A percentile compares a stretch with the other conserved stretches of the same genome.
phyloP scores from a whole-genome alignment of 2,797 vertebrate species.

The Tauraco hartlaubi region DNA sequence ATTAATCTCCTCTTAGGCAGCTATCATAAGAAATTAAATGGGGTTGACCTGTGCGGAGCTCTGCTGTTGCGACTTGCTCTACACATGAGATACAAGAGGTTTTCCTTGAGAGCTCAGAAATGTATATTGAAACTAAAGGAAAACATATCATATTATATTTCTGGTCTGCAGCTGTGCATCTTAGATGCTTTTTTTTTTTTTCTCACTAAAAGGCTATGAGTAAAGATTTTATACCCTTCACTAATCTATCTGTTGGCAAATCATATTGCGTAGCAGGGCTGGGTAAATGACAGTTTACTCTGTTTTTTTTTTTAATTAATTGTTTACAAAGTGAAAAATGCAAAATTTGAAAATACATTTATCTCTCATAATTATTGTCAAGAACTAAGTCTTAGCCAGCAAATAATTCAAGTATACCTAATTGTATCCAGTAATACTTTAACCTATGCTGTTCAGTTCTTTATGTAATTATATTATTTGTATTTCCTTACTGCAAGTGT shows the following conservation, averaged over 20 bases:
- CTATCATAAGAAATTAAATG: constrained; percentile 36
- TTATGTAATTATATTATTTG: background rate
- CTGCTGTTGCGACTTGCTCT: constrained; percentile 44
- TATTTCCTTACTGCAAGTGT: background rate
- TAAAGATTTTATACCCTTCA: background rate
- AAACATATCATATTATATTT: background rate
- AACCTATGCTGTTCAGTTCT: background rate
- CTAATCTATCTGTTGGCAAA: background rate
- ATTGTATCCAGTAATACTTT: background rate
- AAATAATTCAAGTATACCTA: background rate
- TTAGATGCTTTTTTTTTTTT: background rate
- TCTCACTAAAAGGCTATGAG: background rate
- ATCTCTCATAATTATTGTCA: background rate
- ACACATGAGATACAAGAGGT: constrained; percentile 42
- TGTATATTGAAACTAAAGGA: constrained; percentile 9
- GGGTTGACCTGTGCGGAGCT: constrained; percentile 20
- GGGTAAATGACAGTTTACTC: background rate
- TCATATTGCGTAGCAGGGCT: background rate
- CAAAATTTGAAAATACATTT: background rate
- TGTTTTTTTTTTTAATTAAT: background rate
- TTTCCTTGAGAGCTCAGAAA: constrained; percentile 43
- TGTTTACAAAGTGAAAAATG: background rate
- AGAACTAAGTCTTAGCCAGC: background rate
- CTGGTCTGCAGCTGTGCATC: background rate
- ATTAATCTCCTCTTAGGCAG: constrained; percentile 35